These are phyloP conservation scores for Scaptomyza parva DNA, from an alignment of 2,888 invertebrate genomes.

Conservation along the genomic window DNA sequence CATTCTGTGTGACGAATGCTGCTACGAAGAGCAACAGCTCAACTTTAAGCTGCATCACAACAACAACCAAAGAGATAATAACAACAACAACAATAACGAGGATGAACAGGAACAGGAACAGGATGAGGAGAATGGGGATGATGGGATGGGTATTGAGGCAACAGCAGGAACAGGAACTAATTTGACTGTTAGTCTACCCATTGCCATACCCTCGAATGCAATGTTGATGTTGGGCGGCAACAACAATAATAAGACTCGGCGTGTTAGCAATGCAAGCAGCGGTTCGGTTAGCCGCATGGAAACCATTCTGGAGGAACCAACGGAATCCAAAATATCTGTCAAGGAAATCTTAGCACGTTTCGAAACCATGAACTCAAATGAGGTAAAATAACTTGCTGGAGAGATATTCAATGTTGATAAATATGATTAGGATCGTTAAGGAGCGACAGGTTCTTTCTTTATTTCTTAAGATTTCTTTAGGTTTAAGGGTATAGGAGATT, in stretches of 20 bases:
- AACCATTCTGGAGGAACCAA: constrained; percentile 91
- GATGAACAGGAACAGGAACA: constrained; percentile 23
- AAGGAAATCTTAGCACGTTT: constrained; percentile 93
- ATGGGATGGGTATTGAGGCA: neutral
- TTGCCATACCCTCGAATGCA: constrained; percentile 27
- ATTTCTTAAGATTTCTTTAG: no score
- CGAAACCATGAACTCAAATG: constrained; percentile 87
- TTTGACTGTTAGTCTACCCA: constrained; percentile 25
- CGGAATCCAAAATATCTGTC: constrained; percentile 93
- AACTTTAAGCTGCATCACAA: constrained; percentile 56
- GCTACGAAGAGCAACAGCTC: constrained; percentile 71
- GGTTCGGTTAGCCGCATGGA: constrained; percentile 90
- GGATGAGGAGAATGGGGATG: constrained; percentile 34
- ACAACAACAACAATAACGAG: constrained; percentile 44
- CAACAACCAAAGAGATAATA: constrained; percentile 63
- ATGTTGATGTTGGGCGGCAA: constrained; percentile 41
- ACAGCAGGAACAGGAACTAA: constrained; percentile 7
- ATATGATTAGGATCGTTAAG: no score
- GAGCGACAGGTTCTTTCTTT: no score
- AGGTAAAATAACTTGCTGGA: no score
- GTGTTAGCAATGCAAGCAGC: constrained; percentile 84
- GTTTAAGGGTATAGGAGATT: no score
- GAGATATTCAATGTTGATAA: no score
- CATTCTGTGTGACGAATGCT: constrained; percentile 66
- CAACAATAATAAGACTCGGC: constrained; percentile 77